Conservation (phyloP, 1,140 invertebrate genomes). For the Aleiodes sp. region DNA sequence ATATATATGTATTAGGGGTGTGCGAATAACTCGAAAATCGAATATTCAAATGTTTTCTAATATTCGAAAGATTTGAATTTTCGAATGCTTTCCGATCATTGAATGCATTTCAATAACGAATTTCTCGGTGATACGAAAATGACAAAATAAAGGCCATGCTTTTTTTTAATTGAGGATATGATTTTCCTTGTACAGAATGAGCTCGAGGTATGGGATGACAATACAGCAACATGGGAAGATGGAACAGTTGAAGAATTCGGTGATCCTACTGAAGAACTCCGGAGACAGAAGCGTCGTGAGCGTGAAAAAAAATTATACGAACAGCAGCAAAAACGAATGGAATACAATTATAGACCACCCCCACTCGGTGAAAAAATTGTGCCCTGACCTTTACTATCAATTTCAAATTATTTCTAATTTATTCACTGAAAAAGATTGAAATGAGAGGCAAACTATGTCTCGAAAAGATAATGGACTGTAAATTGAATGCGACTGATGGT, state of each 20-base stretch:
- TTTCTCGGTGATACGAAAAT: neutral
- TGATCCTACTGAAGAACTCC: conserved; percentile 57
- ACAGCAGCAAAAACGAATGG: conserved; percentile 64
- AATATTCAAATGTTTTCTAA: too few species aligned
- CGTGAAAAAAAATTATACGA: conserved; percentile 61
- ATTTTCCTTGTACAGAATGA: conserved; percentile 46
- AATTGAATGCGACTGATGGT: too few species aligned
- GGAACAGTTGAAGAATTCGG: conserved; percentile 62
- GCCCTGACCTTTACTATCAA: conserved; percentile 50
- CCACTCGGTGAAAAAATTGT: conserved; percentile 61
- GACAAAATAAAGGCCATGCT: conserved; percentile 18
- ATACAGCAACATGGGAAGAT: conserved; percentile 64
- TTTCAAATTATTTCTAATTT: too few species aligned
- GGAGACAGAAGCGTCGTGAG: conserved; percentile 63
- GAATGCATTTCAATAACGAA: too few species aligned
- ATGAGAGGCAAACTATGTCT: too few species aligned
- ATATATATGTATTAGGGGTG: too few species aligned
- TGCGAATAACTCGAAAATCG: too few species aligned
- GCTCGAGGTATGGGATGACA: conserved; percentile 66
- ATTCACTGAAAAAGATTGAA: too few species aligned
- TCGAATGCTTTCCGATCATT: too few species aligned
- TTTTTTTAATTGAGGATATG: too few species aligned
- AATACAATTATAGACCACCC: conserved; percentile 56
- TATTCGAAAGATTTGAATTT: too few species aligned
- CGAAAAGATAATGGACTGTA: too few species aligned